Evolutionary conservation across 1,140 invertebrate species (phyloP).

Genomic region (Orchesella cincta): DNA sequence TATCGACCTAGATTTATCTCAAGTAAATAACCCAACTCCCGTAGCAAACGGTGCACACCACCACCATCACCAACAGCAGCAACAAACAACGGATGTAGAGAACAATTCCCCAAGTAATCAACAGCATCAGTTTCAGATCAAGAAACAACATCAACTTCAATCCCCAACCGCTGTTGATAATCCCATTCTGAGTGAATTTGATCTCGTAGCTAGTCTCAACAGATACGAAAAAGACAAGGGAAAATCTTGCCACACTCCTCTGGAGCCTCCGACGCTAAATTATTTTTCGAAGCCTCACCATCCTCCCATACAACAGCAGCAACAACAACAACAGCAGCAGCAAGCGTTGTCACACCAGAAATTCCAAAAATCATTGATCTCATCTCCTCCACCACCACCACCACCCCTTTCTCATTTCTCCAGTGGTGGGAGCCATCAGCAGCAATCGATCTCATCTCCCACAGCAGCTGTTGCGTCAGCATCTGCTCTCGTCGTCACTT

Average conservation of each 20-base stretch:
- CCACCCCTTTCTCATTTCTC: not conserved
- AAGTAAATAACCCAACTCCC: constrained; percentile 10
- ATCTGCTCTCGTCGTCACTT: constrained; percentile 11
- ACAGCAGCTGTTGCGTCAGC: constrained; percentile 6
- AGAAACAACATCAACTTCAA: constrained; percentile 16
- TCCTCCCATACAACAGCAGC: not conserved
- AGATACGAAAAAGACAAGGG: constrained; percentile 14
- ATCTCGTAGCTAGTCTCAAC: constrained; percentile 44
- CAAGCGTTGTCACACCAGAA: not conserved
- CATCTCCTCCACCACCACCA: not conserved
- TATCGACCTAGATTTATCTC: constrained; percentile 30
- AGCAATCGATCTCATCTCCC: not conserved
- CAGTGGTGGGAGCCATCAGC: not conserved
- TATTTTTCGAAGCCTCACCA: constrained; percentile 8
- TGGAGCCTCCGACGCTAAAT: constrained; percentile 23
- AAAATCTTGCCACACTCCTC: constrained; percentile 13
- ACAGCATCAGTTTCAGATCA: constrained; percentile 20
- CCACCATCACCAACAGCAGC: not conserved
- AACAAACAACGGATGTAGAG: constrained; percentile 2
- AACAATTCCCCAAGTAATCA: constrained; percentile 29
- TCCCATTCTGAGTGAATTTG: constrained; percentile 45
- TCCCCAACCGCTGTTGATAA: constrained; percentile 27
- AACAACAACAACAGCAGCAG: not conserved
- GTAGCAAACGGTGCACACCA: not conserved
- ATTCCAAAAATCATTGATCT: constrained; percentile 9